These are phyloP conservation scores for Caenorhabditis panamensis DNA, from an alignment of 2,888 invertebrate genomes.

Conservation along the genomic window DNA sequence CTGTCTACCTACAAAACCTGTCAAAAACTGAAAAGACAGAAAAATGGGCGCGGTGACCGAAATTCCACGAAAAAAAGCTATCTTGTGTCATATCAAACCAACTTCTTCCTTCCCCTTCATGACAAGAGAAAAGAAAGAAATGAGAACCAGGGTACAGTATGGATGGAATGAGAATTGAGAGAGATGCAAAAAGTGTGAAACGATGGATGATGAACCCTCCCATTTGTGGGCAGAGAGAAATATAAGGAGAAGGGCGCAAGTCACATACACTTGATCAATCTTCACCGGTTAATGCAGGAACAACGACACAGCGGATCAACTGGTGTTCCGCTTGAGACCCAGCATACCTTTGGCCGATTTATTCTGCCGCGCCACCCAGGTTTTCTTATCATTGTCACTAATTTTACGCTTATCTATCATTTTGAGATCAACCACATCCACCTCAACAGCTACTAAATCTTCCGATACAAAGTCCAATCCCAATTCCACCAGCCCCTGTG, in stretches of 20 bases:
- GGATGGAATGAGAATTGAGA: neutral
- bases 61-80: neutral
- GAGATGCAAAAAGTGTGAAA: neutral
- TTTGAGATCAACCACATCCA: too few species aligned
- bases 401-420: too few species aligned
- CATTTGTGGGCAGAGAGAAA: neutral
- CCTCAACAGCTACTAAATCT: too few species aligned
- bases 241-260: neutral
- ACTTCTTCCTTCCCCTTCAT: neutral
- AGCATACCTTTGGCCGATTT: too few species aligned
- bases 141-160: neutral
- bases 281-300: neutral
- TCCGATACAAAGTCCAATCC: too few species aligned
- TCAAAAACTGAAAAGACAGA: too few species aligned
- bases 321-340: too few species aligned
- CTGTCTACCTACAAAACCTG: too few species aligned
- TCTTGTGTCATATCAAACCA: neutral
- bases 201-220: slow-evolving; percentile 1
- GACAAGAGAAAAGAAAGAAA: neutral
- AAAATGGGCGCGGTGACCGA: neutral
- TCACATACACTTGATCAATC: neutral
- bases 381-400: too few species aligned
- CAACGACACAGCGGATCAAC: too few species aligned
- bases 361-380: too few species aligned
- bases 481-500: too few species aligned